phyloP scores from a whole-genome alignment of 2,797 vertebrate genomes.

The Zenarchopterus dispar region DNA sequence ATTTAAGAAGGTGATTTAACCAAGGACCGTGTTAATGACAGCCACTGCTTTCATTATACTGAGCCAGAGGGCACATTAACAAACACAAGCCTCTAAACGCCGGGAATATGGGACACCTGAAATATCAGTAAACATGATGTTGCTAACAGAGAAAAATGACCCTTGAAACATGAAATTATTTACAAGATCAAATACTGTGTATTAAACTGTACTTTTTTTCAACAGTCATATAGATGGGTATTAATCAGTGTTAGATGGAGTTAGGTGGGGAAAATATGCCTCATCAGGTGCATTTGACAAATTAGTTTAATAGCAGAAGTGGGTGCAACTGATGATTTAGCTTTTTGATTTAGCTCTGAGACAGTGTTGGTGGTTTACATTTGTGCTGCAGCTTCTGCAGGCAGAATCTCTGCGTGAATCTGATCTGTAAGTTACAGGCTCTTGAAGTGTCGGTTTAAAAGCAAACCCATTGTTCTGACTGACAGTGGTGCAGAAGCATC shows the following conservation, averaged over 20 bases:
- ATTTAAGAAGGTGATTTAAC: constrained; percentile 70
- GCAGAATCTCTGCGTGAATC: constrained; percentile 14
- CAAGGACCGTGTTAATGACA: constrained; percentile 52
- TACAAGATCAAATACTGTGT: constrained; percentile 15
- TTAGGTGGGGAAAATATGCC: constrained; percentile 16
- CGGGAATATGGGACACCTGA: constrained; percentile 44
- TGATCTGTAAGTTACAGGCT: constrained; percentile 7
- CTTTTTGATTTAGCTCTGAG: background rate
- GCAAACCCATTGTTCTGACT: background rate
- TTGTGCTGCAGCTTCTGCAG: constrained; percentile 16
- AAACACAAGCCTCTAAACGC: constrained; percentile 52
- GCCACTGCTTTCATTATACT: constrained; percentile 47
- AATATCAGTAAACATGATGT: constrained; percentile 56
- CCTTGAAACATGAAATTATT: constrained; percentile 38
- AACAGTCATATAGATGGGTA: constrained; percentile 1
- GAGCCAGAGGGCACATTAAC: constrained; percentile 54
- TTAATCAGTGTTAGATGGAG: constrained; percentile 43
- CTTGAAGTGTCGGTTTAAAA: background rate
- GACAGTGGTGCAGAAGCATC: background rate
- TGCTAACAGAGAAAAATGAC: constrained; percentile 51
- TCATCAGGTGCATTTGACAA: constrained; percentile 30
- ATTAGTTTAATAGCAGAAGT: constrained; percentile 25
- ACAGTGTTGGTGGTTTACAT: constrained; percentile 12
- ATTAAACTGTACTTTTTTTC: constrained; percentile 26
- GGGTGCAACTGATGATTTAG: constrained; percentile 17